These are phyloP conservation scores for Peromyscus melanophrys DNA, from an alignment of 2,797 vertebrate species.

Conservation along the genomic window DNA sequence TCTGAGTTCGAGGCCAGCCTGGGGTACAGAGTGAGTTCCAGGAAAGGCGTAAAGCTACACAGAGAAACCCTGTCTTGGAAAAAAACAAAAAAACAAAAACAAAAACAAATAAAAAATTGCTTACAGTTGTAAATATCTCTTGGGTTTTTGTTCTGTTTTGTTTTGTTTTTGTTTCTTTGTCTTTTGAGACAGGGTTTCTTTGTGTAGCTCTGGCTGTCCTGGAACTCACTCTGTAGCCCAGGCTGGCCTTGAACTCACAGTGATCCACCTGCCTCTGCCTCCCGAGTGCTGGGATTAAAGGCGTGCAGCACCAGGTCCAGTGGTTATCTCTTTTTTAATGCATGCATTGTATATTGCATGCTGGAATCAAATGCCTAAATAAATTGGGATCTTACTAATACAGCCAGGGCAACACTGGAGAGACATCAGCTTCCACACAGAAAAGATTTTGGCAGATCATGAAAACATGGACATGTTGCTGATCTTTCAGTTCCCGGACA, in stretches of 20 bases:
- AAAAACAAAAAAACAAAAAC: no score
- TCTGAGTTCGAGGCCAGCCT: no score
- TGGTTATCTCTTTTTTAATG: constrained; percentile 27
- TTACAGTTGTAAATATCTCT: neutral
- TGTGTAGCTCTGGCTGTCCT: neutral
- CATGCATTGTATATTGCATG: neutral
- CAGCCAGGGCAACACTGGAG: constrained; percentile 97
- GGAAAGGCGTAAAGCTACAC: no score
- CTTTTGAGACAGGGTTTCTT: neutral
- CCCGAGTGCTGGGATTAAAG: neutral
- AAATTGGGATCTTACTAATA: constrained; percentile 89
- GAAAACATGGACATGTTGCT: constrained; percentile 92
- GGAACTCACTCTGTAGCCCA: neutral
- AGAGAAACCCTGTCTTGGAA: no score
- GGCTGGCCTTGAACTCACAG: neutral
- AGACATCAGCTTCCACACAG: constrained; percentile 95
- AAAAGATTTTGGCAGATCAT: constrained; percentile 92
- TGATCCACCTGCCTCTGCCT: neutral
- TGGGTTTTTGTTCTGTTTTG: neutral
- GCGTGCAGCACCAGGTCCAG: no score
- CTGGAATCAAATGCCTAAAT: constrained; percentile 83
- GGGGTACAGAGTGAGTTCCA: no score
- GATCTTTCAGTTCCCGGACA: neutral
- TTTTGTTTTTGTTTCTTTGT: neutral
- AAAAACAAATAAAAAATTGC: no score